Percentiles rank a stretch among this genome's conserved stretches.
Conservation (phyloP, 2,797 vertebrate species). For the Petrocephalus sullivani region DNA sequence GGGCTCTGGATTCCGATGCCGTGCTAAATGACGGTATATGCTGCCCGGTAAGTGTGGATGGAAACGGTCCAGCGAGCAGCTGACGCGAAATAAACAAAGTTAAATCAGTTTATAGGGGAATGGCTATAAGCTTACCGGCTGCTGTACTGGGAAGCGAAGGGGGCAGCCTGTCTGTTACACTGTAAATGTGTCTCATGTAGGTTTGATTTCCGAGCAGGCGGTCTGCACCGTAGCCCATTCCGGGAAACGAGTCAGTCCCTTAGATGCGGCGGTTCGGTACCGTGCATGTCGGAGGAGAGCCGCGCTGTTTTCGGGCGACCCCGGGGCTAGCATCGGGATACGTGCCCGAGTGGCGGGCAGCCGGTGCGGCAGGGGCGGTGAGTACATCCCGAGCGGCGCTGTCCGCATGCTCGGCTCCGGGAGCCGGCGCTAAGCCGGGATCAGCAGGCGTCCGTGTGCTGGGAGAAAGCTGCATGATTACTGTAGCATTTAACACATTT, state of each 20-base stretch:
- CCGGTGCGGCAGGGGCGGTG: not conserved
- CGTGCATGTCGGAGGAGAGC: not conserved
- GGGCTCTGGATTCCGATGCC: not conserved
- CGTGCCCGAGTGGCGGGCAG: not conserved
- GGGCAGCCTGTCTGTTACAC: not conserved
- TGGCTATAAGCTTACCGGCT: not conserved
- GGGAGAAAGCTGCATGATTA: not conserved
- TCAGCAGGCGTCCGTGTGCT: not conserved
- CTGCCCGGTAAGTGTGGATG: not conserved
- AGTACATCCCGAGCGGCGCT: not conserved
- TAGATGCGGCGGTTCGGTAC: not conserved
- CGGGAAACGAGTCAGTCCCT: not conserved
- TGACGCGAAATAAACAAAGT: not conserved
- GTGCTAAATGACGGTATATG: slow-evolving; percentile 10
- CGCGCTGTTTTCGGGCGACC: not conserved
- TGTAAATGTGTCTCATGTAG: not conserved
- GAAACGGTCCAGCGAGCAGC: not conserved
- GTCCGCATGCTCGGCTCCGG: not conserved
- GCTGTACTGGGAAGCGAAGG: not conserved
- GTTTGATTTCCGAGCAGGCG: not conserved
- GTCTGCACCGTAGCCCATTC: not conserved
- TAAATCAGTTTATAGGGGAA: not conserved
- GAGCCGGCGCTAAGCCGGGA: not conserved
- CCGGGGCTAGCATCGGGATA: not conserved
- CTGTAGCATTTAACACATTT: not conserved